These are phyloP conservation scores for Acestrorhynchus altus DNA, from an alignment of 2,797 vertebrate genomes.

Conservation along the genomic window DNA sequence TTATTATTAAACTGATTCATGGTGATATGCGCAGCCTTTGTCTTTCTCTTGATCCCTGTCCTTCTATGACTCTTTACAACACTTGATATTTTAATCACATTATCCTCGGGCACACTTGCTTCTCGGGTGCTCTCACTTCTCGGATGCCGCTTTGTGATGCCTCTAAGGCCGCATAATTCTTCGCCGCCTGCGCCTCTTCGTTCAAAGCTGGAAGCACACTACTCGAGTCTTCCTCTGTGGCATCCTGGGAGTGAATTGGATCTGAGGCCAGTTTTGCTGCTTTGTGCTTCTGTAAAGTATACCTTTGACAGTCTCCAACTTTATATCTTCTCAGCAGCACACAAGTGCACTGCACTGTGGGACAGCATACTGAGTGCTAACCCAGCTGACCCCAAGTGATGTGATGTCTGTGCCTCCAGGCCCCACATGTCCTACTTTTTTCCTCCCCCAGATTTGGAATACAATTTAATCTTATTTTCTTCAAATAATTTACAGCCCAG, in stretches of 20 bases:
- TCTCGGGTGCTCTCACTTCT: not conserved
- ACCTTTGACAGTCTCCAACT: not conserved
- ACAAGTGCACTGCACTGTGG: not conserved
- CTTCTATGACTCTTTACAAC: not conserved
- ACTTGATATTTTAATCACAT: not conserved
- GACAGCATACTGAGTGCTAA: slow-evolving; percentile 1
- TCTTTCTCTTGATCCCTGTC: not conserved
- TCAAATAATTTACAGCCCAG: not conserved
- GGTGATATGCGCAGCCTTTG: not conserved
- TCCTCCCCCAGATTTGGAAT: not conserved
- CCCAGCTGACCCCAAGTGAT: not conserved
- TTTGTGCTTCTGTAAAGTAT: not conserved
- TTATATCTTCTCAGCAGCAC: not conserved
- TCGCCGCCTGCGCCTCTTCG: not conserved
- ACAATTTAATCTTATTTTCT: not conserved
- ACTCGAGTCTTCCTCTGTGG: not conserved
- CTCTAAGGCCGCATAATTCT: not conserved
- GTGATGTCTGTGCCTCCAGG: not conserved
- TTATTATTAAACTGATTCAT: not conserved
- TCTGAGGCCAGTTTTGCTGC: slow-evolving; percentile 2
- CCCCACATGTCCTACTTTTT: slow-evolving; percentile 4
- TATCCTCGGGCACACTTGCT: not conserved
- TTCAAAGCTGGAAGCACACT: not conserved
- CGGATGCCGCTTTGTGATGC: not conserved
- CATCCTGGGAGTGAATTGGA: not conserved